Evolutionary conservation across 1,140 invertebrate species (phyloP), one percentile per base, ranked within the genome.

Genomic region (Popillia japonica): DNA sequence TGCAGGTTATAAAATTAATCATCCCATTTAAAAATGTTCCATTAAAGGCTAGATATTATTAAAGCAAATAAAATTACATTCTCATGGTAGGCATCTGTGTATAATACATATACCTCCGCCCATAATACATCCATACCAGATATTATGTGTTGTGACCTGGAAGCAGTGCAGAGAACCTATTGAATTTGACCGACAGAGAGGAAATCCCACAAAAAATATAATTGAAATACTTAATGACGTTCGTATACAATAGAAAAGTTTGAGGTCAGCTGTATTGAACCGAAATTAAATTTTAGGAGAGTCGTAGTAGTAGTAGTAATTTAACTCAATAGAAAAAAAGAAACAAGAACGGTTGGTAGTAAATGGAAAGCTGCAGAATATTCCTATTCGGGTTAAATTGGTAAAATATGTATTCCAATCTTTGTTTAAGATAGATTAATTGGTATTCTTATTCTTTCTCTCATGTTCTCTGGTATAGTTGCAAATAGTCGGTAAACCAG

Each of bases 211-310:
- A 55, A 55, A 55, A 55, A 55, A 55, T 55, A 17, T 55, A 55
- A 55, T 55, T 55, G 48, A 55, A 55, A 55, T 55, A 55, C 48
- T 55, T 34, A 55, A 55, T 55, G 48, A 55, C 48, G 48, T 55
- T 55, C 48, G 48, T 55, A 17, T 17, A 55, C 48, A 55, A 55
- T 55, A 55, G 48, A 55, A 14, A 55, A 55, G 14, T 55, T 55
- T 55, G 48, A 55, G 48, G 48, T 55, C 48, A 55, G 48, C 48
- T 55, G 48, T 55, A 55, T 55, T 55, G 17, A 55, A 55, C 14
- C 48, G 48, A 55, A 55, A 55, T 55, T 55, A 55, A 55, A 55
- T 55, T 55, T 55, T 55, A 14, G 14, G 48, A 55, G 48, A 6
- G 14, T 14, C n/a, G 11, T 55, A 6, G 14, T 14, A 55, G 48